Evolutionary conservation across 2,113 vertebrate species (phyloP).

Genomic region (Gnathonemus longibarbis): DNA sequence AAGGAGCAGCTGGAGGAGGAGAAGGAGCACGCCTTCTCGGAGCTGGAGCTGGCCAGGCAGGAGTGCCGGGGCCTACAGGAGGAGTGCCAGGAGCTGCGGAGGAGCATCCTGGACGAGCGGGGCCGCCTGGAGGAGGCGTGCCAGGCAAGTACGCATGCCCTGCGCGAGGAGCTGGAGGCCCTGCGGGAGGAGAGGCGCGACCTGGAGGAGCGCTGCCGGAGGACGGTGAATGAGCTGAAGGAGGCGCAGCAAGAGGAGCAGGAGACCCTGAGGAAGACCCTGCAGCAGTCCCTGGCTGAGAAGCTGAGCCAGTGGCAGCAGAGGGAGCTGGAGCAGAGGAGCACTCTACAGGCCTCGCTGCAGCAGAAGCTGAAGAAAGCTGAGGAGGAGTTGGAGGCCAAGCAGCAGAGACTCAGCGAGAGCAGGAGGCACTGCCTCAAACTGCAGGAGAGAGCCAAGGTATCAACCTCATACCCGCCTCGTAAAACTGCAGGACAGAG

Average conservation of each 20-base stretch:
- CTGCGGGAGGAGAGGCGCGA: constrained; percentile 54
- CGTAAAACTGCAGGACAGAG: neutral
- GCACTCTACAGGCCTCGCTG: constrained; percentile 66
- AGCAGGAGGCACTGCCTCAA: constrained; percentile 73
- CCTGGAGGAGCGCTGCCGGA: constrained; percentile 53
- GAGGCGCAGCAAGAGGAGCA: constrained; percentile 61
- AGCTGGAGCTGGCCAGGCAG: constrained; percentile 43
- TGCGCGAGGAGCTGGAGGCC: constrained; percentile 56
- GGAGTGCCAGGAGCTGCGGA: constrained; percentile 40
- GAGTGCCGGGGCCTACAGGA: constrained; percentile 53
- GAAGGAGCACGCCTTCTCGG: constrained; percentile 42
- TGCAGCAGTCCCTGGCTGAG: constrained; percentile 67
- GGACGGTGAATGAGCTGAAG: constrained; percentile 56
- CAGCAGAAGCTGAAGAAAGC: constrained; percentile 74
- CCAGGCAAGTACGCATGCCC: constrained; percentile 26
- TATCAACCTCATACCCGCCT: constrained; percentile 37
- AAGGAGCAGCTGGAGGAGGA: constrained; percentile 49
- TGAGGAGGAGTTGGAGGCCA: constrained; percentile 73
- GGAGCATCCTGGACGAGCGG: constrained; percentile 33
- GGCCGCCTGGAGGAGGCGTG: constrained; percentile 30
- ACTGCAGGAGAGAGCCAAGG: constrained; percentile 83
- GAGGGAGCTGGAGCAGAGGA: constrained; percentile 74
- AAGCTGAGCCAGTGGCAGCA: constrained; percentile 72
- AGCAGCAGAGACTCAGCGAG: constrained; percentile 72
- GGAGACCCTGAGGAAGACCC: constrained; percentile 57